Evolutionary conservation across 2,113 vertebrate genomes (phyloP).

Genomic region (Apus apus): DNA sequence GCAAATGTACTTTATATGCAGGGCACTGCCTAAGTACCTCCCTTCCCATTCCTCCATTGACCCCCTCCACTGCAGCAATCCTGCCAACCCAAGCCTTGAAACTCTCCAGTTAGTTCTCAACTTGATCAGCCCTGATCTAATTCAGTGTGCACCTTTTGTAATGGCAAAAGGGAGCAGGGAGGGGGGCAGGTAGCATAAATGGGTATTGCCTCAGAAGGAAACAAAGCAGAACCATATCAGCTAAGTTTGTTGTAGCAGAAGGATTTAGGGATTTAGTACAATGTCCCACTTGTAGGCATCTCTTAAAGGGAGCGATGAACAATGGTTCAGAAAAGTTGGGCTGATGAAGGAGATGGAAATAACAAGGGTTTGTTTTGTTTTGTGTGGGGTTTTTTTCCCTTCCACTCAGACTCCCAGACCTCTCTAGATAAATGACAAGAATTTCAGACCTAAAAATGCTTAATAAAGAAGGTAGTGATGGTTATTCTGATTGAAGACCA

Average conservation of each 20-base stretch:
- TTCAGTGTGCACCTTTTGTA: background rate
- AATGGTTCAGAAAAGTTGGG: background rate
- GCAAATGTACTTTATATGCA: background rate
- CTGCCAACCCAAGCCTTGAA: background rate
- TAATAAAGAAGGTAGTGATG: background rate
- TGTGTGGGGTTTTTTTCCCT: background rate
- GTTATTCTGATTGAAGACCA: background rate
- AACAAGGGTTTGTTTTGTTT: accelerated
- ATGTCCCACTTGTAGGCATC: background rate
- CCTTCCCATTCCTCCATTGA: accelerated
- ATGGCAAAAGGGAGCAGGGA: background rate
- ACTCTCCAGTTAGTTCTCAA: background rate
- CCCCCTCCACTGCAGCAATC: background rate
- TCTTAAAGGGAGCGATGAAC: background rate
- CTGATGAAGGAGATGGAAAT: background rate
- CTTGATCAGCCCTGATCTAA: background rate
- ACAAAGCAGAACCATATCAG: background rate
- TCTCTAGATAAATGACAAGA: background rate
- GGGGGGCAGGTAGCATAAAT: too few relatives aligned
- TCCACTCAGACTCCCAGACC: background rate
- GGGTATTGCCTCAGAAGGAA: background rate
- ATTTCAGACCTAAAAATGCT: background rate
- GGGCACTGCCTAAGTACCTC: background rate
- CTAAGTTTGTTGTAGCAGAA: background rate
- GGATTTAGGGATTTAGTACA: background rate